A percentile compares a stretch with the other conserved stretches of the same genome.
phyloP scores from a whole-genome alignment of 2,797 vertebrate genomes.

The Protonibea diacanthus region DNA sequence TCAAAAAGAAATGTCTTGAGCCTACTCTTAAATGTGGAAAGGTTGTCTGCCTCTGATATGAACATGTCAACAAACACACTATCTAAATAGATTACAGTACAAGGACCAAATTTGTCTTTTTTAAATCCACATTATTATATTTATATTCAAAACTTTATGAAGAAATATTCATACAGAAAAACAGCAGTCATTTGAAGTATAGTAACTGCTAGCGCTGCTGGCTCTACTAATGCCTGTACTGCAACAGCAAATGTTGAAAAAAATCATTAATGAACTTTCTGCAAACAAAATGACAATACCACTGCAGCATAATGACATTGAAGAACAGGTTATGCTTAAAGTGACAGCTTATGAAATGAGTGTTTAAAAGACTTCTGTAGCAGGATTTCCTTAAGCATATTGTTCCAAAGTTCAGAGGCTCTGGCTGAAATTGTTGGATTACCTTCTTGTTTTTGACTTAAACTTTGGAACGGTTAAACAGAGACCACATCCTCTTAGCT shows the following conservation, averaged over 20 bases:
- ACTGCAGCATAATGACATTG: background rate
- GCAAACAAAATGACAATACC: background rate
- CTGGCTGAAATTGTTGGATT: constrained; percentile 30
- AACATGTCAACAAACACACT: too few relatives aligned
- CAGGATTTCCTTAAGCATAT: constrained; percentile 33
- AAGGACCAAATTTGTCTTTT: too few relatives aligned
- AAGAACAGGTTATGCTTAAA: constrained; percentile 16
- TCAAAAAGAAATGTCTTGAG: too few relatives aligned
- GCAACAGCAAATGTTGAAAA: background rate
- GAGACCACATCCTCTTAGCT: constrained; percentile 50
- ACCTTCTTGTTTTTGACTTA: constrained; percentile 54
- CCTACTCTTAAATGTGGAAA: too few relatives aligned
- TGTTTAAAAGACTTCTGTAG: constrained; percentile 14
- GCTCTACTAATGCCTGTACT: background rate
- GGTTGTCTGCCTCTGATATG: too few relatives aligned
- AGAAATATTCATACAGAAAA: background rate
- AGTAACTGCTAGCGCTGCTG: background rate
- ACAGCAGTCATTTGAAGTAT: background rate
- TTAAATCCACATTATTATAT: background rate
- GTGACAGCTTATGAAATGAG: constrained; percentile 4
- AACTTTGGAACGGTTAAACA: constrained; percentile 41
- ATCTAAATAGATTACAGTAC: too few relatives aligned
- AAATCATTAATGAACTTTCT: background rate
- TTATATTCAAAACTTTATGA: background rate
- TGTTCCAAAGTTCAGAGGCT: constrained; percentile 33